These are phyloP conservation scores for Ageneiosus marmoratus DNA, from an alignment of 2,113 vertebrate genomes.

Conservation along the genomic window DNA sequence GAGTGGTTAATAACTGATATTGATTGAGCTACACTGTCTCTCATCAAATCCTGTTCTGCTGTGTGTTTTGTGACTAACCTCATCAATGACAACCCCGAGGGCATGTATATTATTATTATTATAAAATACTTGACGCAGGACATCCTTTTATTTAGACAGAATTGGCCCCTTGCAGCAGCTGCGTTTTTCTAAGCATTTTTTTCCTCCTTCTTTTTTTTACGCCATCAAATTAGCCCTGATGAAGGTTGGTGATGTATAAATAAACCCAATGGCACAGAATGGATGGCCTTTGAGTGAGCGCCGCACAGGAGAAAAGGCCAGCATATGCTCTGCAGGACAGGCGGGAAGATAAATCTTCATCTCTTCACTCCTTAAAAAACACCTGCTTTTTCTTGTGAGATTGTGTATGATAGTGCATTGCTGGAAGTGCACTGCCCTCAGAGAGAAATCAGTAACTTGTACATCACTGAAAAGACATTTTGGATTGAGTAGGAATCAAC, in stretches of 20 bases:
- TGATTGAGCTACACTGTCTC: constrained; percentile 30
- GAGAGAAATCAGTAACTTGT: constrained; percentile 1
- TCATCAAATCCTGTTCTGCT: constrained; percentile 54
- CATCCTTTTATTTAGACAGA: constrained; percentile 73
- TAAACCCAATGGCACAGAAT: constrained; percentile 76
- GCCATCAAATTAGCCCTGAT: constrained; percentile 79
- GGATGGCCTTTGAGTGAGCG: constrained; percentile 75
- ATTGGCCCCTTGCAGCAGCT: constrained; percentile 71
- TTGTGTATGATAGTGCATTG: constrained; percentile 61
- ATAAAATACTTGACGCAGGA: constrained; percentile 66
- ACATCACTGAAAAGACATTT: not conserved
- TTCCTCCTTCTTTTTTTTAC: constrained; percentile 52
- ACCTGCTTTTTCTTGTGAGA: constrained; percentile 60
- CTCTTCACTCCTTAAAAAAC: constrained; percentile 70
- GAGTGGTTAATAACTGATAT: not conserved
- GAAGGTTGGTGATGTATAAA: constrained; percentile 78
- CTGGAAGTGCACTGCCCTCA: constrained; percentile 59
- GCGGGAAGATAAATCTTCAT: constrained; percentile 74
- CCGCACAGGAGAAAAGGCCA: constrained; percentile 65
- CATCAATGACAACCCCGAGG: constrained; percentile 54
- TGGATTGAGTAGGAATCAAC: not conserved
- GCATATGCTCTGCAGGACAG: constrained; percentile 66
- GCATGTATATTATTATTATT: constrained; percentile 78
- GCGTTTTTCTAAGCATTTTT: constrained; percentile 71
- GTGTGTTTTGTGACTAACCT: constrained; percentile 71